Percentiles rank a stretch among this genome's conserved stretches.
Conservation (phyloP, 2,888 invertebrate genomes). For the Thumatha senex region DNA sequence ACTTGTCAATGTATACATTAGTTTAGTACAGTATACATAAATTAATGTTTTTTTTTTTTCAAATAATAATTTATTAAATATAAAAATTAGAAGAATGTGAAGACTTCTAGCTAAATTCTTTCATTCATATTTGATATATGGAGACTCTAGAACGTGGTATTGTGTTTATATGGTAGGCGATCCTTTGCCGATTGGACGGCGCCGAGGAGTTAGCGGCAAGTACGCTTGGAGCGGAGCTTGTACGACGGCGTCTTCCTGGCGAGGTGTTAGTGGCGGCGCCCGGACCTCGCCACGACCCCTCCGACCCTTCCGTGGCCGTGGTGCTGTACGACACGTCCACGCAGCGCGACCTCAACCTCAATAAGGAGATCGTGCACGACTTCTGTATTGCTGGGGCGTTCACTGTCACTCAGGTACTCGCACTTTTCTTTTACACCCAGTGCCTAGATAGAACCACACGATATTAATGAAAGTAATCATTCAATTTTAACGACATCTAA, state of each 20-base stretch:
- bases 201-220: slow-evolving; percentile 85
- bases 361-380: slow-evolving; percentile 82
- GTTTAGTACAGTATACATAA: no score
- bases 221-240: slow-evolving; percentile 54
- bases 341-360: slow-evolving; percentile 85
- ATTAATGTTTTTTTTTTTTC: no score
- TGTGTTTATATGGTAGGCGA: slow-evolving; percentile 81
- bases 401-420: slow-evolving; percentile 62
- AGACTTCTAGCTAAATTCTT: no score
- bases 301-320: slow-evolving; percentile 79
- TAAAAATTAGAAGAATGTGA: no score
- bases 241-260: slow-evolving; percentile 71
- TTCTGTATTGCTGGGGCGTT: slow-evolving; percentile 70
- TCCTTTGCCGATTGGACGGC: slow-evolving; percentile 87
- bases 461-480: no score
- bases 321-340: slow-evolving; percentile 87
- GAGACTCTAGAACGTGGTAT: background rate
- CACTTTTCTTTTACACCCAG: no score
- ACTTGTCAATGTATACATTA: no score
- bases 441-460: no score
- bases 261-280: slow-evolving; percentile 83
- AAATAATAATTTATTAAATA: no score
- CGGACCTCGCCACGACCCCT: slow-evolving; percentile 67
- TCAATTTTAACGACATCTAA: no score
- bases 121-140: no score